Evolutionary conservation across 1,140 invertebrate genomes (phyloP).

Genomic region (Lordiphosa mommai): DNA sequence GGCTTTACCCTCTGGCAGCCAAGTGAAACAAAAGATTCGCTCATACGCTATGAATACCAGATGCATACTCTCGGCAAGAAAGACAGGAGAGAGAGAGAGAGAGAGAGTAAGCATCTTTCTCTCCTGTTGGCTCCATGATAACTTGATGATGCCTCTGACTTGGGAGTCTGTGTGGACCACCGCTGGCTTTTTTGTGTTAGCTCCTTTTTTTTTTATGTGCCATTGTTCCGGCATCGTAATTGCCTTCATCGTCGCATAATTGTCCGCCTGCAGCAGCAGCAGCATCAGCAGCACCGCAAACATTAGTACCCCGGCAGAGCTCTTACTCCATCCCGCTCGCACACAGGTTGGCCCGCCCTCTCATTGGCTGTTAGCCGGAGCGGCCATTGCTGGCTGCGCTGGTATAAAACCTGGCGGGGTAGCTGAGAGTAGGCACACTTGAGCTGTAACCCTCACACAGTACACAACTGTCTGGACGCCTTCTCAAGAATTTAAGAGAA

Average conservation of each 20-base stretch:
- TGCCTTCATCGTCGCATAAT: slow-evolving; percentile 74
- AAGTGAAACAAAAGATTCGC: slow-evolving; percentile 79
- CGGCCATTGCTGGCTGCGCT: slow-evolving; percentile 42
- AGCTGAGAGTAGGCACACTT: slow-evolving; percentile 47
- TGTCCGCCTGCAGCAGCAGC: slow-evolving; percentile 33
- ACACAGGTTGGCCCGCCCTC: not conserved
- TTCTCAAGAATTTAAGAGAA: not conserved
- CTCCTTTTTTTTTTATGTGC: slow-evolving; percentile 25
- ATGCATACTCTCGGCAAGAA: slow-evolving; percentile 36
- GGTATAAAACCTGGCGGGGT: not conserved
- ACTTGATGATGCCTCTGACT: slow-evolving; percentile 38
- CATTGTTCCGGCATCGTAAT: slow-evolving; percentile 75
- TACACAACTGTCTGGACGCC: slow-evolving; percentile 24
- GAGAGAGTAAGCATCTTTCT: slow-evolving; percentile 8
- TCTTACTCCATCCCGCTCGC: slow-evolving; percentile 22
- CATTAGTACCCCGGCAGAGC: slow-evolving; percentile 42
- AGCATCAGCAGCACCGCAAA: slow-evolving; percentile 32
- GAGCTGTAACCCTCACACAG: slow-evolving; percentile 68
- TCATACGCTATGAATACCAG: slow-evolving; percentile 80
- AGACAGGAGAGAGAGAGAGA: not conserved
- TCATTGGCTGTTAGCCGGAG: slow-evolving; percentile 46
- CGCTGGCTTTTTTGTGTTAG: slow-evolving; percentile 11
- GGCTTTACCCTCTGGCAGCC: slow-evolving; percentile 49
- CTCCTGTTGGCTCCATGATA: slow-evolving; percentile 31
- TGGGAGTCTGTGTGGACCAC: slow-evolving; percentile 6